Evolutionary conservation across 2,113 vertebrate species (phyloP).

Genomic region (Nothoprocta perdicaria): DNA sequence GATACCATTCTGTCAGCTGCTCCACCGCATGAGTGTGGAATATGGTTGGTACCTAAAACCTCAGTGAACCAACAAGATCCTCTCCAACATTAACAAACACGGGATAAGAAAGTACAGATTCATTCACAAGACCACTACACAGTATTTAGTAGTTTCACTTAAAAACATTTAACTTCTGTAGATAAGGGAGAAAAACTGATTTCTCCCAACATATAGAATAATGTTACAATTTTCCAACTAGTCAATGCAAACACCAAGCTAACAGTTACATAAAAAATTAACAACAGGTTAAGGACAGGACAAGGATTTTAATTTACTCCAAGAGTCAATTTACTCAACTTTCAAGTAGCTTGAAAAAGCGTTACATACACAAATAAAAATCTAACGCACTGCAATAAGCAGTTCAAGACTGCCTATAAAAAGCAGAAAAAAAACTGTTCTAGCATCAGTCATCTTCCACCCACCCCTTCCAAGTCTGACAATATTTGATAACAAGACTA

Average conservation of each 20-base stretch:
- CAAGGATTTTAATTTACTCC: fast-evolving
- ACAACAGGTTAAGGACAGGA: neutral
- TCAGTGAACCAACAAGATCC: neutral
- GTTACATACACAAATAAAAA: neutral
- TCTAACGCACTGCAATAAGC: neutral
- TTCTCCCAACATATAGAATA: neutral
- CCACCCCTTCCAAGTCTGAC: neutral
- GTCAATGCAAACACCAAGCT: neutral
- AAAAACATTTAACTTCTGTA: neutral
- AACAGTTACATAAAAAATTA: neutral
- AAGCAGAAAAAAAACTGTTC: neutral
- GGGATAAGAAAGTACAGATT: neutral
- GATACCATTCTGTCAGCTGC: no score
- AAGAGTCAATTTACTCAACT: neutral
- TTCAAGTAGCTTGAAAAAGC: neutral
- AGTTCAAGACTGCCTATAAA: neutral
- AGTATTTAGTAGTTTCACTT: neutral
- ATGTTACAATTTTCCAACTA: neutral
- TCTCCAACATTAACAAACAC: neutral
- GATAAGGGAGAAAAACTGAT: neutral
- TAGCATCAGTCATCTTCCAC: neutral
- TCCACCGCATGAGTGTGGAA: neutral
- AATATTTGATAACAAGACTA: neutral
- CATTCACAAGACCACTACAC: neutral
- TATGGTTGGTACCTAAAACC: neutral